Evolutionary conservation across 2,888 invertebrate genomes (phyloP).

Genomic region (Automeris io): DNA sequence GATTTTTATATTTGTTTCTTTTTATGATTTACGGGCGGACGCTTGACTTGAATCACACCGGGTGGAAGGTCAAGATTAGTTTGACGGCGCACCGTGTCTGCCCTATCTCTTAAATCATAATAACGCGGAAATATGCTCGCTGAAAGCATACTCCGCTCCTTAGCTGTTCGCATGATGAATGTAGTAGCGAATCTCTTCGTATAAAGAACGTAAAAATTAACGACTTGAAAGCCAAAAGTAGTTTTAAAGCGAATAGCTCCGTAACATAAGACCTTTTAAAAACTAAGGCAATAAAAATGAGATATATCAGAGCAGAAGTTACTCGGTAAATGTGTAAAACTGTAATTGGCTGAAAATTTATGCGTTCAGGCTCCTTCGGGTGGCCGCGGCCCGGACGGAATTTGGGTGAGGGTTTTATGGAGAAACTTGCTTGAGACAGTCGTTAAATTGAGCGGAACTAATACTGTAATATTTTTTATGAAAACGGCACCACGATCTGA

Average conservation of each 20-base stretch:
- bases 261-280: conserved; percentile 42
- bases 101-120: no score
- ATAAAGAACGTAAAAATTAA: conserved; percentile 1
- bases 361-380: conserved; percentile 30
- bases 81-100: no score
- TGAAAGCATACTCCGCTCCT: no score
- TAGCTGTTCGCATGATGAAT: no score
- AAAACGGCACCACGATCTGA: not conserved
- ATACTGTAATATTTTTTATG: conserved; percentile 5
- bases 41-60: no score
- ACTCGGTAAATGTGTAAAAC: conserved; percentile 42
- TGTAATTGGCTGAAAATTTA: conserved; percentile 59
- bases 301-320: conserved; percentile 45
- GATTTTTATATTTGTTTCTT: no score
- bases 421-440: conserved; percentile 7
- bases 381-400: conserved; percentile 28
- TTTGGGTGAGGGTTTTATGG: conserved; percentile 12
- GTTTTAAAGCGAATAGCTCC: not conserved
- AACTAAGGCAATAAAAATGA: conserved; percentile 63
- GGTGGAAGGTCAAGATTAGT: no score
- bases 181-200: no score
- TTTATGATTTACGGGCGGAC: no score
- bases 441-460: conserved; percentile 7
- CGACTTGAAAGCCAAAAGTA: conserved; percentile 1
- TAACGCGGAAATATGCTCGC: no score